Evolutionary conservation across 2,797 vertebrate genomes (phyloP).

Genomic region (Chelon labrosus): DNA sequence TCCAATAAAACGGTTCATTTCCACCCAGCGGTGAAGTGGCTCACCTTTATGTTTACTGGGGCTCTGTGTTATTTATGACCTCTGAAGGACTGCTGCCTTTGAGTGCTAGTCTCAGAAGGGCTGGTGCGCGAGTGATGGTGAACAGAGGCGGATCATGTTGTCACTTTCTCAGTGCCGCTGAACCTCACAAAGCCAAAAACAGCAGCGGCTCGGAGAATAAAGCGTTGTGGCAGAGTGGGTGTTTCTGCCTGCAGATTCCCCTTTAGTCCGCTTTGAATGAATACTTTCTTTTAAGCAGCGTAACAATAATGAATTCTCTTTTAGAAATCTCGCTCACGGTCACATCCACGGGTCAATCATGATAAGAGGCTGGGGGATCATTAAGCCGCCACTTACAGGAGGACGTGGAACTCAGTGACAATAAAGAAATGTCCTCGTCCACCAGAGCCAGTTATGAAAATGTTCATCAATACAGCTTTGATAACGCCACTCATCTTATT

Average conservation of each 20-base stretch:
- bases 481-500: not conserved
- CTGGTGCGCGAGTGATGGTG: slow-evolving; percentile 73
- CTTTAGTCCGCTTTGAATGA: slow-evolving; percentile 32
- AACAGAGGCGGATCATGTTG: slow-evolving; percentile 82
- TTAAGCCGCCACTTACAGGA: slow-evolving; percentile 1
- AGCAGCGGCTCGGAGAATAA: slow-evolving; percentile 55
- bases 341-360: slow-evolving; percentile 16
- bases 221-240: slow-evolving; percentile 27
- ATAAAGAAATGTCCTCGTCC: not conserved
- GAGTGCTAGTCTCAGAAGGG: slow-evolving; percentile 76
- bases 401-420: not conserved
- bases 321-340: slow-evolving; percentile 27
- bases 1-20: slow-evolving; percentile 87
- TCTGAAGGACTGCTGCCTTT: slow-evolving; percentile 77
- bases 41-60: slow-evolving; percentile 80
- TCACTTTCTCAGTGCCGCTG: slow-evolving; percentile 75
- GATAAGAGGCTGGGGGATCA: slow-evolving; percentile 25
- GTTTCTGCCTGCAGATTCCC: slow-evolving; percentile 23
- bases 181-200: slow-evolving; percentile 68
- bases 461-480: not conserved
- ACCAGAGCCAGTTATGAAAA: not conserved
- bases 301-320: slow-evolving; percentile 23
- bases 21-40: slow-evolving; percentile 79
- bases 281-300: slow-evolving; percentile 21
- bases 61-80: slow-evolving; percentile 83